Base-by-base conservation (phyloP, 2,797 vertebrate genomes). In the Cyprinella venusta region DNA sequence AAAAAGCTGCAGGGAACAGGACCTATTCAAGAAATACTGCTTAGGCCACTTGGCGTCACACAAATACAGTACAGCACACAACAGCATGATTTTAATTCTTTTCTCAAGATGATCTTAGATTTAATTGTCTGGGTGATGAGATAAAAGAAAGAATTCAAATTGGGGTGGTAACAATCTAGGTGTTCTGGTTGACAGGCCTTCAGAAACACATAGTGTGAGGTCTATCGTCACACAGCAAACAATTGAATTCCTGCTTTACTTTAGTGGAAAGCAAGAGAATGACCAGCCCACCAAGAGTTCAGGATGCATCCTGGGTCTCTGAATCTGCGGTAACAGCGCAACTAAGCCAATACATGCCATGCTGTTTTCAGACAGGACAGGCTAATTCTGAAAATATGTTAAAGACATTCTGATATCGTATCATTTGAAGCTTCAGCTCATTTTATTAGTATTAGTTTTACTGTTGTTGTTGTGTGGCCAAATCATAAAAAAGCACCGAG, bases 231-330 rank as follows among this genome's bases (percentile, higher is more conserved):
- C 88, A 88, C 36, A 85, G 88, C 86, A 87, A 81, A 85, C 78
- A 40, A 33, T 88, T 89, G 84, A 88, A 65, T 63, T 88, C 76
- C 85, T 89, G 40, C 68, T 89, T 92, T 92, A 91, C 89, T 93
- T 89, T 83, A 90, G 91, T 86, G 86, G 81, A 89, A 91, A 90
- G 88, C 83, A 87, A 91, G 90, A 92, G 92, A 94, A 93, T 94
- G 91, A 93, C 92, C 92, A 93, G 94, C 90, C 88, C 87, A 87
- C 89, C 85, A 77, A 84, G 68, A 74, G 50, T 86, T 61, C 83
- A 64, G 80, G 45, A 70, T 78, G 72, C 74, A 76, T 75, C 48
- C 40, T 42, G 64, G 63, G 67, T 74, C 50, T 84, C 19, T 65
- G 61, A 72, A 74, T 82, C 80, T 82, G 24, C 21, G 4, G 33